Percentiles rank a stretch among this genome's conserved stretches.
phyloP scores from a whole-genome alignment of 2,888 invertebrate species.

The Clivina fossor region DNA sequence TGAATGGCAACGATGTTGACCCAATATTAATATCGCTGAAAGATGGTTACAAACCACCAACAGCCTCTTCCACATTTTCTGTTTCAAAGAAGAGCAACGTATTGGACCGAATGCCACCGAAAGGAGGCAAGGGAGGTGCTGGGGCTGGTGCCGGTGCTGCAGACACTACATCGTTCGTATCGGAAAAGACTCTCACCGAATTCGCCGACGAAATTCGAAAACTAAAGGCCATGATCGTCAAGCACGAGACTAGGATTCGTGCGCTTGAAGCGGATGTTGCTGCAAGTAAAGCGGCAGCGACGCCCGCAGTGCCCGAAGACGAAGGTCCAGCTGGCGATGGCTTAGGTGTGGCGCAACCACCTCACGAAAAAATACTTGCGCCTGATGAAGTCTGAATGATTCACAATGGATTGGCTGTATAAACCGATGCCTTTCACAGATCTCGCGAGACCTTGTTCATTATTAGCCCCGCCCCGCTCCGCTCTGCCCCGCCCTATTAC shows the following conservation, averaged over 20 bases:
- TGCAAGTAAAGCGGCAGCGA: constrained; percentile 43
- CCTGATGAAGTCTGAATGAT: constrained; percentile 61
- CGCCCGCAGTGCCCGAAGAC: constrained; percentile 41
- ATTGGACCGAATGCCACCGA: constrained; percentile 64
- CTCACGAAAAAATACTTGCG: constrained; percentile 53
- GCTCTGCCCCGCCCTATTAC: neutral
- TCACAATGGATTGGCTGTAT: too few relatives aligned
- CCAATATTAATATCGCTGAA: constrained; percentile 90
- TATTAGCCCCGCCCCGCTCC: neutral
- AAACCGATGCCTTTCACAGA: too few relatives aligned
- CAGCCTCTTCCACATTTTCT: constrained; percentile 73
- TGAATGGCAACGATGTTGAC: constrained; percentile 84
- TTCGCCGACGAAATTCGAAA: constrained; percentile 88
- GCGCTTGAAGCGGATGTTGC: constrained; percentile 70
- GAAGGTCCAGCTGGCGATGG: constrained; percentile 53
- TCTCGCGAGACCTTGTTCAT: too few relatives aligned
- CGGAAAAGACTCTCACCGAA: constrained; percentile 78
- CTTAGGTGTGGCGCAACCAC: constrained; percentile 47
- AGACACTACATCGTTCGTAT: too few relatives aligned
- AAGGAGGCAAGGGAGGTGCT: constrained; percentile 49
- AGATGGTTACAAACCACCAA: constrained; percentile 70
- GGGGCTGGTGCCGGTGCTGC: neutral
- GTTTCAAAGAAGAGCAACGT: constrained; percentile 78
- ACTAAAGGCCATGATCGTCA: constrained; percentile 90
- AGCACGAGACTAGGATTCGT: constrained; percentile 86